Evolutionary conservation across 2,113 vertebrate species (phyloP), one percentile per base, ranked within the genome.

Genomic region (Calcarius ornatus): DNA sequence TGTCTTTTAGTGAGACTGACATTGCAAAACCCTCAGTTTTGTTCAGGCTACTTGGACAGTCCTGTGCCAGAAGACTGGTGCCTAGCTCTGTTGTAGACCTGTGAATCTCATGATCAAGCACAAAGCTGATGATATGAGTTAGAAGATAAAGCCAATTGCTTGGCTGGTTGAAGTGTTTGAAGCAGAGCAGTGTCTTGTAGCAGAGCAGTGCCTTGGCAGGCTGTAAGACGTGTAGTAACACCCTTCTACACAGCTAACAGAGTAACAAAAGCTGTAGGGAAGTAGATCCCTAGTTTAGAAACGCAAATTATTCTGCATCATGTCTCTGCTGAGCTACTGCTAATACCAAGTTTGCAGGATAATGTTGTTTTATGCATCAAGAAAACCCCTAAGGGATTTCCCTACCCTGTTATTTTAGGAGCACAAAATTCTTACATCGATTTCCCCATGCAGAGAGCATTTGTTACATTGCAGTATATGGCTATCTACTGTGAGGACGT

Each of bases 51-150:
- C 38, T 22, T 86, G 31, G 18, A 88, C 45, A 59, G n/a, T 64
- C 75, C n/a, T 8, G 25, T 24, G 22, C 19, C 53, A 31, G 35
- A 91, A 81, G 21, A 72, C 45, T 90, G 56, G 61, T 54, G 66
- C 48, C 73, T 48, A 69, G 47, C 60, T 79, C 65, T 70, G 28
- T 68, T 75, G 56, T 40, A 96, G 90, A 33, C 53, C 63, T 86
- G n/a, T 30, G 90, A 86, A 86, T 94, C 43, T 91, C 85, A 72
- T 30, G 75, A 59, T 93, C 90, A 86, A 68, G 59, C 64, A 92
- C 68, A 96, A 92, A 97, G 60, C 31, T 71, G 65, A 95, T 54
- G 71, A 22, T 13, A 12, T 2, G 4, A 66, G 78, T 83, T 69
- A 60, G 81, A 91, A 40, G 27, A 90, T 50, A 76, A 79, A 17